phyloP scores from a whole-genome alignment of 1,140 invertebrate genomes.

The Heliconius congener region DNA sequence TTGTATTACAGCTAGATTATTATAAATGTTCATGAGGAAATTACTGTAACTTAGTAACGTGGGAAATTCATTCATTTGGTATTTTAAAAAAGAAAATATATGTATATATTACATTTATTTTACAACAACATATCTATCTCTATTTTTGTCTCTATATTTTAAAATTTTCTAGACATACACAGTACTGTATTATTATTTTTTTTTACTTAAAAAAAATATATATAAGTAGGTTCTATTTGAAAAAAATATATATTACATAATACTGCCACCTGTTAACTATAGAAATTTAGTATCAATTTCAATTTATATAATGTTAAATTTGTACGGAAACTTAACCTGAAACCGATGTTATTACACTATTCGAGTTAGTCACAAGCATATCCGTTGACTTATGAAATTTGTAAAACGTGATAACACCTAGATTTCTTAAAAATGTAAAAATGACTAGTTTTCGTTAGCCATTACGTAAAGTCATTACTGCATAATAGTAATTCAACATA shows the following conservation, averaged over 20 bases:
- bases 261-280: not conserved
- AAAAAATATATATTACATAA: not conserved
- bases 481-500: conserved; percentile 43
- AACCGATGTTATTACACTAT: not conserved
- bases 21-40: not conserved
- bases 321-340: not conserved
- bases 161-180: too few species aligned
- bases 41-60: not conserved
- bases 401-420: not conserved
- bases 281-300: not conserved
- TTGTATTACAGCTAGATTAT: not conserved
- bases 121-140: too few species aligned
- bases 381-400: conserved; percentile 5
- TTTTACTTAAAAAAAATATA: too few species aligned
- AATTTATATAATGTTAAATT: not conserved
- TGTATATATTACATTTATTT: too few species aligned
- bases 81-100: not conserved
- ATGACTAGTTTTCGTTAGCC: conserved; percentile 27
- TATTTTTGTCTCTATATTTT: too few species aligned
- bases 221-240: not conserved
- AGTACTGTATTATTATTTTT: too few species aligned
- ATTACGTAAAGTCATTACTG: conserved; percentile 38
- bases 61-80: not conserved
- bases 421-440: conserved; percentile 16
- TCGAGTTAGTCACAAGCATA: not conserved